These are phyloP conservation scores for Corythoichthys haematopterus DNA, from an alignment of 2,113 vertebrate species.

Conservation along the genomic window DNA sequence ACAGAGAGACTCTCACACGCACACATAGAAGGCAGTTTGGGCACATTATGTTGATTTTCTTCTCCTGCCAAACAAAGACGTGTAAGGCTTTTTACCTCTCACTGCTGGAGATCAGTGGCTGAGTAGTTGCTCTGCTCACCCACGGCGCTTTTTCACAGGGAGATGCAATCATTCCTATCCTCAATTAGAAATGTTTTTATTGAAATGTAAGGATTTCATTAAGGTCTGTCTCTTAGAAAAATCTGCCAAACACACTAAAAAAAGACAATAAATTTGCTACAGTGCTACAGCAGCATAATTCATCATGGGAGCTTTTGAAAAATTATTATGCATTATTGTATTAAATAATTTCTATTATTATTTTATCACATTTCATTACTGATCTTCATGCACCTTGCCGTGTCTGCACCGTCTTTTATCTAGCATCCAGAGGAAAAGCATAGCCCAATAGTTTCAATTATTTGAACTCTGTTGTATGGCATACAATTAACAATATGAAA, in stretches of 20 bases:
- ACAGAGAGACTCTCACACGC: constrained; percentile 9
- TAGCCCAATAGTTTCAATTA: too few species aligned
- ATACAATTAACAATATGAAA: too few species aligned
- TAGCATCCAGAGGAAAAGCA: too few species aligned
- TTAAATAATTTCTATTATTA: too few species aligned
- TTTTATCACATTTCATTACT: too few species aligned
- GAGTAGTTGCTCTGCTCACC: constrained; percentile 39
- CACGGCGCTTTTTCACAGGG: constrained; percentile 23
- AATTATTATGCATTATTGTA: too few species aligned
- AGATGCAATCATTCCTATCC: constrained; percentile 38
- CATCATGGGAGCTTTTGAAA: not conserved
- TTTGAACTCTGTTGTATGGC: too few species aligned
- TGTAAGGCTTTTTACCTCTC: constrained; percentile 47
- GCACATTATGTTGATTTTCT: constrained; percentile 71
- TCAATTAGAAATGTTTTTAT: constrained; percentile 21
- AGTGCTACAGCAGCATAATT: not conserved
- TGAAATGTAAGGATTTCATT: constrained; percentile 28
- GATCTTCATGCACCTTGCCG: too few species aligned
- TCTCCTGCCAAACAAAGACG: constrained; percentile 65
- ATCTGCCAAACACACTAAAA: constrained; percentile 1
- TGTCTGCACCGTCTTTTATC: too few species aligned
- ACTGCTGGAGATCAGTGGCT: constrained; percentile 46
- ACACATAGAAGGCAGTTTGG: constrained; percentile 59
- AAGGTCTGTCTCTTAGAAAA: constrained; percentile 18
- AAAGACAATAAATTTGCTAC: not conserved